A percentile compares a stretch with the other conserved stretches of the same genome.
These are phyloP conservation scores for Archips xylosteana DNA, from an alignment of 2,888 invertebrate genomes.

Conservation along the genomic window DNA sequence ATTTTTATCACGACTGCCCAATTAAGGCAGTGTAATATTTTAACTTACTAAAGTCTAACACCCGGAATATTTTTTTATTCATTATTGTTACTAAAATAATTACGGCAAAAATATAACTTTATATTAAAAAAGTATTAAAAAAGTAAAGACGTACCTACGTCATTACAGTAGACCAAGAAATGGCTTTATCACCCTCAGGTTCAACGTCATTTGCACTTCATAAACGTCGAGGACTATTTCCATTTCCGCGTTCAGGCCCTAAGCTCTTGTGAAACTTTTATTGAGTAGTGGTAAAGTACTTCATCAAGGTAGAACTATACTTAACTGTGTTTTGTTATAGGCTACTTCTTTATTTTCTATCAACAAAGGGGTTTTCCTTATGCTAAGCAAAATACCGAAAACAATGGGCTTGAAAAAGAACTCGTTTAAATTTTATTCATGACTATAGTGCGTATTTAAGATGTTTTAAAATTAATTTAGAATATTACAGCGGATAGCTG, in stretches of 20 bases:
- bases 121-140: neutral
- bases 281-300: neutral
- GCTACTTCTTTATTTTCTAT: neutral
- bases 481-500: too few relatives aligned
- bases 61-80: neutral
- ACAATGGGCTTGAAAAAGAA: neutral
- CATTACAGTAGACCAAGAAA: neutral
- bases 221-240: neutral
- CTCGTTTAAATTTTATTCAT: too few relatives aligned
- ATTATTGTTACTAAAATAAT: neutral
- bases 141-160: neutral
- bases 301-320: neutral
- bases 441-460: too few relatives aligned
- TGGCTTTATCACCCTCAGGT: neutral
- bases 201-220: slow-evolving; percentile 1
- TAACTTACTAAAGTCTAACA: too few relatives aligned
- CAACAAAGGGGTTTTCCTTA: neutral
- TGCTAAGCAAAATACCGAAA: too few relatives aligned
- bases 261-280: neutral
- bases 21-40: too few relatives aligned
- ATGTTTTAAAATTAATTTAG: too few relatives aligned
- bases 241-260: neutral
- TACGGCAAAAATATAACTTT: neutral
- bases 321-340: neutral
- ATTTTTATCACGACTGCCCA: neutral